phyloP scores from a whole-genome alignment of 1,140 invertebrate species.

The Anastatus disparis region DNA sequence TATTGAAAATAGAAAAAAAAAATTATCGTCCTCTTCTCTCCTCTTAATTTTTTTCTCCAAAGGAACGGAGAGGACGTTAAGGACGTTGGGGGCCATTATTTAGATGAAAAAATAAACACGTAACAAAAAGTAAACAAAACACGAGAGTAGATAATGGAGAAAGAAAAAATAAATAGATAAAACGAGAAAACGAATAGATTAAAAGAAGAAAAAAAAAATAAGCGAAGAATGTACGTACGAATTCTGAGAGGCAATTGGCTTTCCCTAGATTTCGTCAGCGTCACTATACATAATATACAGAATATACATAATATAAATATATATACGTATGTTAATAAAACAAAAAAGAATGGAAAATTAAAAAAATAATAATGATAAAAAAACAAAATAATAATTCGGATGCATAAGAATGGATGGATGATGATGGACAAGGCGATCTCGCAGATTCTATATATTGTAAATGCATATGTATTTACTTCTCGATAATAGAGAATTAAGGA shows the following conservation, averaged over 20 bases:
- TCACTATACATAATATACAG: conserved; percentile 41
- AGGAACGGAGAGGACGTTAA: conserved; percentile 24
- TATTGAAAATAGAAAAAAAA: conserved; percentile 11
- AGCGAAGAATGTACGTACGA: background rate
- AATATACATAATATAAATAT: conserved; percentile 41
- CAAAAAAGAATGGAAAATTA: background rate
- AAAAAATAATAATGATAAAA: background rate
- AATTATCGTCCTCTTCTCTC: conserved; percentile 31
- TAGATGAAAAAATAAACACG: conserved; percentile 28
- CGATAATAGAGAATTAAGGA: conserved; percentile 53
- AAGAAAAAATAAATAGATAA: conserved; percentile 8
- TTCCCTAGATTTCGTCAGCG: conserved; percentile 47
- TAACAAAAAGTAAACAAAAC: background rate
- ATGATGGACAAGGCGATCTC: conserved; percentile 45
- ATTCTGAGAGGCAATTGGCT: conserved; percentile 34
- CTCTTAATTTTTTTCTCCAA: conserved; percentile 23
- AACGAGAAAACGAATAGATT: background rate
- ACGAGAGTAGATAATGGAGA: too few relatives aligned
- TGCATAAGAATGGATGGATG: background rate
- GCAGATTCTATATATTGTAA: conserved; percentile 53
- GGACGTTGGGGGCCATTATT: conserved; percentile 39
- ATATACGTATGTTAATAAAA: conserved; percentile 39
- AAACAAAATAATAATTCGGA: background rate
- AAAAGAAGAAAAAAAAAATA: background rate
- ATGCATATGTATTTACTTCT: conserved; percentile 56